These are phyloP conservation scores for Campylorhamphus procurvoides DNA, from an alignment of 2,113 vertebrate species.

Conservation along the genomic window DNA sequence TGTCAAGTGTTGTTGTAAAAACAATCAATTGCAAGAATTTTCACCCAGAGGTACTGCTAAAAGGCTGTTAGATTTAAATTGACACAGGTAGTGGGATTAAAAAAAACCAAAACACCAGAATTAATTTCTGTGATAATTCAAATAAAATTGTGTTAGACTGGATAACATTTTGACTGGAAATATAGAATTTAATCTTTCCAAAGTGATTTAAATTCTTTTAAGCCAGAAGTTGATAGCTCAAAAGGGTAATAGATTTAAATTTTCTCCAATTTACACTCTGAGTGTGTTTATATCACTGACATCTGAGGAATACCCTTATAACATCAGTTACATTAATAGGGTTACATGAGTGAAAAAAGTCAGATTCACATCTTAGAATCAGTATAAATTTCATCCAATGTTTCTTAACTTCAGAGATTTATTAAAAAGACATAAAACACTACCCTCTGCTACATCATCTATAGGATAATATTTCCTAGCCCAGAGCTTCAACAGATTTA, in stretches of 20 bases:
- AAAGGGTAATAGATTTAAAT: neutral
- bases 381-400: neutral
- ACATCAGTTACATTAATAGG: neutral
- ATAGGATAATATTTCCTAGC: neutral
- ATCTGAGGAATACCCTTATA: neutral
- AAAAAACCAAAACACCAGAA: neutral
- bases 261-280: neutral
- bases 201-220: neutral
- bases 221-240: neutral
- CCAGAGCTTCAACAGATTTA: neutral
- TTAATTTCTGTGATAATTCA: neutral
- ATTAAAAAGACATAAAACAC: neutral
- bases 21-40: neutral
- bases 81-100: neutral
- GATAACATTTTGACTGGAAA: neutral
- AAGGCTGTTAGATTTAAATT: neutral
- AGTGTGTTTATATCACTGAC: neutral
- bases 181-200: neutral
- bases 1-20: neutral
- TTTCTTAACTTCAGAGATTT: neutral
- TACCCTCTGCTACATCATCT: neutral
- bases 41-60: neutral
- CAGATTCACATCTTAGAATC: neutral
- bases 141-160: neutral
- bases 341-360: neutral